Evolutionary conservation across 2,888 invertebrate genomes (phyloP), one percentile per base, ranked within the genome.

Genomic region (Caenorhabditis macrosperma): DNA sequence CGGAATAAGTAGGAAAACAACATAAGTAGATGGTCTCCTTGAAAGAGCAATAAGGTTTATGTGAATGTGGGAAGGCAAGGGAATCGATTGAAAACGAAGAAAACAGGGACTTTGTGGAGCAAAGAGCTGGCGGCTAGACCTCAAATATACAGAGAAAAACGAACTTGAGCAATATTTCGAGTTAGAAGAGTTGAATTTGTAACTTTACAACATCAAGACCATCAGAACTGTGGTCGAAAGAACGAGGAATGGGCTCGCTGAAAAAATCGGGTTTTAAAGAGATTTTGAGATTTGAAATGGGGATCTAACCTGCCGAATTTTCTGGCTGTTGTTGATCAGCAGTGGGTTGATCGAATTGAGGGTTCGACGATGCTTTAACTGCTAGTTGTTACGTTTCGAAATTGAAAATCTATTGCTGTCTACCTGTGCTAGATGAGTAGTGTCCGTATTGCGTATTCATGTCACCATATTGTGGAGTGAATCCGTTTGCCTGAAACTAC

Each of bases 381-480:
- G 64, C 64, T 50, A 48, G 30, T 57, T 48, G 50, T 64, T 63
- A 55, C 17, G 28, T 48, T 59, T 6, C 26, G n/a, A n/a, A 41
- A 26, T 38, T 33, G 26, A 46, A 20, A 59, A 6, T 38, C 26
- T 52, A 17, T 68, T 26, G 61, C 30, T 54, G 44, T 46, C 41
- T 72, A 72, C 72, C 79, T 66, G 74, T 68, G 10, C 41, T 79
- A 9, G 79, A 74, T 52, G 54, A 38, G 30, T 83, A 83, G 24
- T 64, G 74, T 24, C 83, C 83, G 44, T 83, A 83, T 50, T 71
- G 75, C 9, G 79, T 83, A 54, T 83, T 83, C 83, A 83, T 82
- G 35, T 83, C 81, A 24, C 76, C 74, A 22, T 83, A 83, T 44
- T 75, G 74, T 26, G 83, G 83, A 24, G 81, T 79, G 55, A 67